Conservation (phyloP, 2,888 invertebrate species). For the Oscheius sp. region DNA sequence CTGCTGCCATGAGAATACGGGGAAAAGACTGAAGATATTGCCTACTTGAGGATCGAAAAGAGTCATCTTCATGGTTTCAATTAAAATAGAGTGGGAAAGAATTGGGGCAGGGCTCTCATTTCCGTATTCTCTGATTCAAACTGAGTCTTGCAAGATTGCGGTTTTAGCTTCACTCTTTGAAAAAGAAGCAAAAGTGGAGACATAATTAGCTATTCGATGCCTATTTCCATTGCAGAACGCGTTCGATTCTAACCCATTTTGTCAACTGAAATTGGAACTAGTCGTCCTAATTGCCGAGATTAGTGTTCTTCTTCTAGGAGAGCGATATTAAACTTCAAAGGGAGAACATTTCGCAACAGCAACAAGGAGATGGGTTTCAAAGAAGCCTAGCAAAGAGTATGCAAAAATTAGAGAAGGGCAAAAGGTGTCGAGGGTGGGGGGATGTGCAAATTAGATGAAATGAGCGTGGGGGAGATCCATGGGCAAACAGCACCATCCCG, state of each 20-base stretch:
- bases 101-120: not conserved
- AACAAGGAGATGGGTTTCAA: not conserved
- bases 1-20: slow-evolving; percentile 11
- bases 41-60: not conserved
- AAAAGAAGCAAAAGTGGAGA: not conserved
- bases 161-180: not conserved
- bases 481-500: slow-evolving; percentile 28
- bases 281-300: not conserved
- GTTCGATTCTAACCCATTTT: not conserved
- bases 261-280: not conserved
- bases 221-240: not conserved
- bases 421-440: slow-evolving; percentile 23
- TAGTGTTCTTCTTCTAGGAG: not conserved
- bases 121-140: not conserved
- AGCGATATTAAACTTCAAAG: not conserved
- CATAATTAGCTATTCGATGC: too few species aligned
- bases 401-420: slow-evolving; percentile 1
- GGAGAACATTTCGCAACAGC: not conserved
- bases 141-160: not conserved
- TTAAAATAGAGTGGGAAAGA: not conserved
- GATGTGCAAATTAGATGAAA: slow-evolving; percentile 38
- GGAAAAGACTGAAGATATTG: slow-evolving; percentile 2
- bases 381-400: not conserved
- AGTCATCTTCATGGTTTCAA: slow-evolving; percentile 8
- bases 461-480: slow-evolving; percentile 26